Conservation (phyloP, 1,140 invertebrate species). For the Caenorhabditis remanei region DNA sequence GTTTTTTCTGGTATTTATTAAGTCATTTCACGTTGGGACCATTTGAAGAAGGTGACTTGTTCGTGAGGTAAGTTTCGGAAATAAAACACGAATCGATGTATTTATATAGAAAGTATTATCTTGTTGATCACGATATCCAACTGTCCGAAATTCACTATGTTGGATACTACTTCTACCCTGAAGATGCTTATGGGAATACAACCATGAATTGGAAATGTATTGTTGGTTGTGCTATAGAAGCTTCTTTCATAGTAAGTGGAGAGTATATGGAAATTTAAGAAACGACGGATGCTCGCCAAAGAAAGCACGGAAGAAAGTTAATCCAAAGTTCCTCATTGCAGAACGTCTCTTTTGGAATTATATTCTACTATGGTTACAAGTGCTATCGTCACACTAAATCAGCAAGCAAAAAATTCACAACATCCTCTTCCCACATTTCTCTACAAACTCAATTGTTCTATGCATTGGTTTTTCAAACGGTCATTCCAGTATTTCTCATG, state of each 20-base stretch:
- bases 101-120: neutral
- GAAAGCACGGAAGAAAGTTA: neutral
- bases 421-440: neutral
- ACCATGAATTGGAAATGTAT: neutral
- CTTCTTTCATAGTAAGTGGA: neutral
- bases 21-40: neutral
- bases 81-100: neutral
- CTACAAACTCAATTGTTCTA: slow-evolving; percentile 13
- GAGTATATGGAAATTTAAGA: no score
- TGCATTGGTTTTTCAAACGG: slow-evolving; percentile 1
- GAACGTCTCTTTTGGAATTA: neutral
- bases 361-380: neutral
- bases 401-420: neutral
- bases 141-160: neutral
- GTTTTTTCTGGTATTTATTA: neutral
- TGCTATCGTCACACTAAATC: neutral
- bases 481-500: slow-evolving; percentile 16
- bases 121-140: neutral
- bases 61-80: neutral
- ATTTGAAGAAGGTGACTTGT: neutral
- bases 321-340: neutral
- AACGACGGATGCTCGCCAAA: no score
- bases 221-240: neutral
- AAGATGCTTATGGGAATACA: neutral
- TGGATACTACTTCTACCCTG: neutral